Percentiles rank a stretch among this genome's conserved stretches.
These are phyloP conservation scores for Luperina testacea DNA, from an alignment of 2,888 invertebrate species.

Conservation along the genomic window DNA sequence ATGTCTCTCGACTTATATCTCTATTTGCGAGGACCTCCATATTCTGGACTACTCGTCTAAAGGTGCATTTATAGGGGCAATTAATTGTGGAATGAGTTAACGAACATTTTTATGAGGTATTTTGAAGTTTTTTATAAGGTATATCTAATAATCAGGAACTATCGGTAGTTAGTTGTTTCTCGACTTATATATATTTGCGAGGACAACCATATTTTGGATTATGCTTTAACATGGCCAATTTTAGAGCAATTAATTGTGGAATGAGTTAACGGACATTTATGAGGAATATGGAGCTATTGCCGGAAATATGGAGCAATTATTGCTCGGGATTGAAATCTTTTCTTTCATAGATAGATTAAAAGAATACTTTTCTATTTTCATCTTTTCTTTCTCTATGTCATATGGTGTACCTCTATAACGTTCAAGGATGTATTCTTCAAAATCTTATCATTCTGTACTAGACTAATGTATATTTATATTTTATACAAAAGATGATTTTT, in stretches of 20 bases:
- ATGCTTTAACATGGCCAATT: not conserved
- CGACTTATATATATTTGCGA: constrained; percentile 54
- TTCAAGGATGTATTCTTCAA: not conserved
- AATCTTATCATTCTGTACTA: not conserved
- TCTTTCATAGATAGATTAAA: not conserved
- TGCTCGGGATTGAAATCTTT: not conserved
- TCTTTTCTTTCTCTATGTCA: not conserved
- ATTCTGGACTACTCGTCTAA: constrained; percentile 20
- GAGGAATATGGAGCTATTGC: no score
- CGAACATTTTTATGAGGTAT: no score
- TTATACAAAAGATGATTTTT: no score
- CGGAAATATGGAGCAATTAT: no score
- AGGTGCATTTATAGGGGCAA: not conserved
- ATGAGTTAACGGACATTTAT: no score
- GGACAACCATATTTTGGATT: constrained; percentile 22
- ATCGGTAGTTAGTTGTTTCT: constrained; percentile 13
- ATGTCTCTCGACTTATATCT: constrained; percentile 53
- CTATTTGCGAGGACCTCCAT: constrained; percentile 48
- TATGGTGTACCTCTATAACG: not conserved
- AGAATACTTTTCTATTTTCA: not conserved
- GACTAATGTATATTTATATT: no score
- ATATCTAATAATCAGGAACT: no score
- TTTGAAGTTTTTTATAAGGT: no score
- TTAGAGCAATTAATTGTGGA: not conserved
- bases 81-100: not conserved